A percentile compares a stretch with the other conserved stretches of the same genome.
Conservation (phyloP, 1,140 invertebrate genomes). For the Ips typographus region DNA sequence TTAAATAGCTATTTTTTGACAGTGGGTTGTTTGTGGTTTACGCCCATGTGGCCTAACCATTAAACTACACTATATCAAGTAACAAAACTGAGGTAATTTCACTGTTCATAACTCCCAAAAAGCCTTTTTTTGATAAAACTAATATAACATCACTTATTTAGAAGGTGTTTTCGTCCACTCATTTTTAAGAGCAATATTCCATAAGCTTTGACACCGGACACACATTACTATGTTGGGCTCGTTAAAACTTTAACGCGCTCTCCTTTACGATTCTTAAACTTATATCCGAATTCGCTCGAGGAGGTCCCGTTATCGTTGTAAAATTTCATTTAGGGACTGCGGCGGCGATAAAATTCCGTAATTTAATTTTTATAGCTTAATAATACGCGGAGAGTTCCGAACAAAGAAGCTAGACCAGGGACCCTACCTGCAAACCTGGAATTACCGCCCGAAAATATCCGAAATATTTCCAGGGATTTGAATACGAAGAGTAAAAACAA, state of each 20-base stretch:
- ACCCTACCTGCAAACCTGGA: neutral
- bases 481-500: slow-evolving; percentile 4
- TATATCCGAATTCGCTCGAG: slow-evolving; percentile 12
- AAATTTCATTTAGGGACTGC: slow-evolving; percentile 8
- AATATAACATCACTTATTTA: too few relatives aligned
- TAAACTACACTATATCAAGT: too few relatives aligned
- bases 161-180: too few relatives aligned
- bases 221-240: neutral
- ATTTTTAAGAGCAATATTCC: too few relatives aligned
- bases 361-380: slow-evolving; percentile 5
- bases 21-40: too few relatives aligned
- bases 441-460: neutral
- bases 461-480: neutral
- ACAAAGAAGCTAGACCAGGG: too few relatives aligned
- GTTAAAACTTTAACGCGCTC: neutral
- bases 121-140: too few relatives aligned
- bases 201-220: too few relatives aligned
- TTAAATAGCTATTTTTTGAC: too few relatives aligned
- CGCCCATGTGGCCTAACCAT: too few relatives aligned
- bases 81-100: too few relatives aligned
- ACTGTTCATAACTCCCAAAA: too few relatives aligned
- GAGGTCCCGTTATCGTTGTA: slow-evolving; percentile 5
- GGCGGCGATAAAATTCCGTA: neutral
- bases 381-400: neutral
- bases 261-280: slow-evolving; percentile 5